Evolutionary conservation across 2,113 vertebrate species (phyloP), one percentile per base, ranked within the genome.

Genomic region (Donacobius atricapilla): DNA sequence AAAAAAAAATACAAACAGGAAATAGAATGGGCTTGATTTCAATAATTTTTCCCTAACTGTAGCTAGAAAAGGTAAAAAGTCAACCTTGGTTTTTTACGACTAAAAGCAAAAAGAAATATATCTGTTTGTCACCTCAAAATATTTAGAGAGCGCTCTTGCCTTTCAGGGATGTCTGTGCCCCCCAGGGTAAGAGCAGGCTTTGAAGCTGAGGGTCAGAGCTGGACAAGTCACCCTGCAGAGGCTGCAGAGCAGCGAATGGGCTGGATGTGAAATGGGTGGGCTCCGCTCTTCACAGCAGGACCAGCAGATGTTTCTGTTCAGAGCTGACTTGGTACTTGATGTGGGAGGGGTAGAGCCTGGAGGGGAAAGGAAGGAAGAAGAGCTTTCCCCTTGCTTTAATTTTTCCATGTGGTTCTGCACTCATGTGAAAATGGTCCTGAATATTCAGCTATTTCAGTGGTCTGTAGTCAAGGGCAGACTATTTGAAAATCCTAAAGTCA

Each of bases 231-330:
- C 19, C 13, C 16, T 27, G 45, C 15, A 58, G 69, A 73, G 42
- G 7, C 25, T 66, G 53, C 15, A 13, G 93, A 40, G 63, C n/a
- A 7, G 42, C 44, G 65, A 35, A 19, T 0, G 7, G 39, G 39
- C 44, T 39, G 47, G 54, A 7, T 54, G 35, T 16, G 50, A 25
- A 44, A 14, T 0, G 1, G 4, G 25, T n/a, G 35, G 35, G 63
- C 17, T 44, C 42, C 0, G 0, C 19, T 24, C 35, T 42, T 14
- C 1, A 0, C 30, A 35, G 58, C 3, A 4, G 51, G 39, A 53
- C 40, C 3, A 2, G 27, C 5, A 24, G 20, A 6, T 14, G 35
- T 23, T 73, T 50, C 56, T 71, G 11, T 44, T 66, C 60, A 58
- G 56, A 81, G 23, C 28, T n/a, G 28, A 15, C 76, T 86, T 1